These are phyloP conservation scores for Cydia fagiglandana DNA, from an alignment of 1,140 invertebrate genomes.

Conservation along the genomic window DNA sequence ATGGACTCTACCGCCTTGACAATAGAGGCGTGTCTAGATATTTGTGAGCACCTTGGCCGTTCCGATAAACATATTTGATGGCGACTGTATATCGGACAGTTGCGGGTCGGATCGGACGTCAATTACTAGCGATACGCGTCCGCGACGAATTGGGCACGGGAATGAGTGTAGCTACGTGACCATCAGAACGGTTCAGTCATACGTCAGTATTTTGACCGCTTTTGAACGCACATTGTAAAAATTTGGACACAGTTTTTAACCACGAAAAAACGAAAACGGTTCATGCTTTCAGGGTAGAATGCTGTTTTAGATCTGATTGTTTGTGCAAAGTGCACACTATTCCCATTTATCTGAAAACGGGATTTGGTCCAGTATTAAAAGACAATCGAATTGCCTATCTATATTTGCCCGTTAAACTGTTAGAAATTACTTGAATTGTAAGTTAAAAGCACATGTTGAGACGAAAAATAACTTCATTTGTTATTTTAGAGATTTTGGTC, in stretches of 20 bases:
- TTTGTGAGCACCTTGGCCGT: not conserved
- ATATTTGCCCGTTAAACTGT: not conserved
- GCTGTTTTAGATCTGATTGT: no score
- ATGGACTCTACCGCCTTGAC: not conserved
- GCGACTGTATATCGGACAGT: conserved; percentile 21
- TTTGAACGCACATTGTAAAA: not conserved
- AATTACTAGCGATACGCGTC: conserved; percentile 57
- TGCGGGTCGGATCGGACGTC: conserved; percentile 51
- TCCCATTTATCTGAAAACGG: no score
- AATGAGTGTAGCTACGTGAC: conserved; percentile 7
- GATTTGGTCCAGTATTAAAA: not conserved
- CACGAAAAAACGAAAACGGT: not conserved
- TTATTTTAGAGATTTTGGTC: no score
- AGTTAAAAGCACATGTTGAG: no score
- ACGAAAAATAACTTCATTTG: no score
- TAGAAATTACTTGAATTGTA: not conserved
- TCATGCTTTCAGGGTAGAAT: not conserved
- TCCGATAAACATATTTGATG: not conserved
- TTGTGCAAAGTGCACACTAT: no score
- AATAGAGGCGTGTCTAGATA: not conserved
- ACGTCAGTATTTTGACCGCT: not conserved
- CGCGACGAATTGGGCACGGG: conserved; percentile 19
- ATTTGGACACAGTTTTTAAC: not conserved
- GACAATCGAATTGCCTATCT: not conserved
- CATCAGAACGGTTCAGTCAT: not conserved